Conservation (phyloP, 2,888 invertebrate genomes). For the Chymomyza fuscimana region DNA sequence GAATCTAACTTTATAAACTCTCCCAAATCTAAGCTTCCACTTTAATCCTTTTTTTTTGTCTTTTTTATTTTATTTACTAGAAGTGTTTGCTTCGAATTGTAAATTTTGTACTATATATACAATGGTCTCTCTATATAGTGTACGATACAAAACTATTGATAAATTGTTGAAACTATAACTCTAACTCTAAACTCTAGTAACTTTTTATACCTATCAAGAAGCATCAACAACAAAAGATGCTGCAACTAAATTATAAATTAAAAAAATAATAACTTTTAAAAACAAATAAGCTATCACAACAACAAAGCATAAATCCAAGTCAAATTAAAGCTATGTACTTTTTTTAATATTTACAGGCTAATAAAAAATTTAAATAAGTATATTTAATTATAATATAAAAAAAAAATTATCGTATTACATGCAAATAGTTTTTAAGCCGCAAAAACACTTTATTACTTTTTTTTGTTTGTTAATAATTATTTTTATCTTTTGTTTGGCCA, state of each 20-base stretch:
- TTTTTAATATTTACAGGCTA: conserved; percentile 65
- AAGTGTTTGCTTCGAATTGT: conserved; percentile 60
- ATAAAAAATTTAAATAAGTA: conserved; percentile 11
- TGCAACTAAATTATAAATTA: conserved; percentile 2
- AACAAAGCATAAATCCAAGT: conserved; percentile 53
- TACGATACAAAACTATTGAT: neutral
- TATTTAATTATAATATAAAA: conserved; percentile 4
- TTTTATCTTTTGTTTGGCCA: neutral
- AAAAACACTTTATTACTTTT: neutral
- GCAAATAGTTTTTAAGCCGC: neutral
- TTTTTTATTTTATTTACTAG: conserved; percentile 16
- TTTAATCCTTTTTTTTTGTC: neutral
- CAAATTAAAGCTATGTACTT: conserved; percentile 53
- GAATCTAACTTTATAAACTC: conserved; percentile 2
- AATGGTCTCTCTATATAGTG: conserved; percentile 41
- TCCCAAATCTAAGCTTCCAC: neutral
- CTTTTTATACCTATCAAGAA: conserved; percentile 62
- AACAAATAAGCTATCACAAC: conserved; percentile 44
- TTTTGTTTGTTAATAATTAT: neutral
- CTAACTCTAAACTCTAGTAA: conserved; percentile 3
- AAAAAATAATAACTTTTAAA: neutral
- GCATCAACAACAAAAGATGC: conserved; percentile 23
- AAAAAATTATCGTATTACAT: neutral
- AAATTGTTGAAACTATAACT: conserved; percentile 6
- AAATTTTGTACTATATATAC: conserved; percentile 75